Conservation (phyloP, 1,140 invertebrate species). For the Caenorhabditis latens region DNA sequence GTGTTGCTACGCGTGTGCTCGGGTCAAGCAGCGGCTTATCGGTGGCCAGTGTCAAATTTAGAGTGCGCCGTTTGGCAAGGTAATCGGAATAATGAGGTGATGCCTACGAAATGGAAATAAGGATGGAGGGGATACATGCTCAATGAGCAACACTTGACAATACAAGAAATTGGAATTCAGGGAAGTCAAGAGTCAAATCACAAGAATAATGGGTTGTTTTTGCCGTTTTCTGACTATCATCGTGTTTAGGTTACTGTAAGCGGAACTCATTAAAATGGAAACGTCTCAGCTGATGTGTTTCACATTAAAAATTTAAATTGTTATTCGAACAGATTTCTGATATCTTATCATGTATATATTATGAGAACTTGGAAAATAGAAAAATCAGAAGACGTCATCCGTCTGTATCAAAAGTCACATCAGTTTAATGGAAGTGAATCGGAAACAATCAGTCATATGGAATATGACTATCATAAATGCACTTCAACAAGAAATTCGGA, state of each 20-base stretch:
- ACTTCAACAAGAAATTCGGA: background rate
- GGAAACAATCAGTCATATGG: slow-evolving; percentile 48
- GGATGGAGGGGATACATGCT: background rate
- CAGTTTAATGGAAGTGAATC: slow-evolving; percentile 18
- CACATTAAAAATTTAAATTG: background rate
- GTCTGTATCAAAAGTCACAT: slow-evolving; percentile 14
- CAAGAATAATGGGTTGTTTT: background rate
- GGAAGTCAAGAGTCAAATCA: background rate
- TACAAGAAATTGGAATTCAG: background rate
- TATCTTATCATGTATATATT: background rate
- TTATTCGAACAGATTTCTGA: slow-evolving; percentile 1
- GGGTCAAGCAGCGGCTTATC: slow-evolving; percentile 49
- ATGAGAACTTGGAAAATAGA: background rate
- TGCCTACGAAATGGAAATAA: background rate
- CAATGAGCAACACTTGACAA: slow-evolving; percentile 39
- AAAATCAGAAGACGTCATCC: slow-evolving; percentile 22
- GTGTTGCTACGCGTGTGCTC: background rate
- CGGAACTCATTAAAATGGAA: background rate
- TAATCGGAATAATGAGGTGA: slow-evolving; percentile 41
- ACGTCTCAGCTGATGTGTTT: background rate
- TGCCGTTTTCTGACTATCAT: background rate
- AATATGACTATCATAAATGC: background rate
- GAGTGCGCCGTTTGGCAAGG: background rate
- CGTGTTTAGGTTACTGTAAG: background rate
- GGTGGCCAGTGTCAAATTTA: slow-evolving; percentile 3